Conservation (phyloP, 2,113 vertebrate species). For the Halcyon senegalensis region DNA sequence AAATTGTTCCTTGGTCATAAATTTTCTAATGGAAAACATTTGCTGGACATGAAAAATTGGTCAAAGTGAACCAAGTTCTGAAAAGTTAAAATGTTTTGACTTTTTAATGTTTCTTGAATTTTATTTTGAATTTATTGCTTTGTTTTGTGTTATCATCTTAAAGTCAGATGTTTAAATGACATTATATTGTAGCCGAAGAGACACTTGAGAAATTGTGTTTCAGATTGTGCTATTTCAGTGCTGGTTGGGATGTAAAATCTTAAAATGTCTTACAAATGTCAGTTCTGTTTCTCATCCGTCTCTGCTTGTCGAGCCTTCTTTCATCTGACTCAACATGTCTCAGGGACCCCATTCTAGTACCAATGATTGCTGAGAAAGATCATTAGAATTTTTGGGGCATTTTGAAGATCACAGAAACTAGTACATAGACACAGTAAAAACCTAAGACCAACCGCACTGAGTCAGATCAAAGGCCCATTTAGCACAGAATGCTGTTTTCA, state of each 20-base stretch:
- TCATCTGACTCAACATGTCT: not conserved
- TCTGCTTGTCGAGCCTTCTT: not conserved
- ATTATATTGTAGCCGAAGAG: not conserved
- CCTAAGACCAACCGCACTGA: fast-evolving
- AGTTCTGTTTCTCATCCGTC: not conserved
- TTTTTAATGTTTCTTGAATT: not conserved
- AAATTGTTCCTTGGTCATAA: not conserved
- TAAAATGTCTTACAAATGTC: not conserved
- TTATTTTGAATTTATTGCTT: not conserved
- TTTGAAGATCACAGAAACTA: not conserved
- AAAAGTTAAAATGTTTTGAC: not conserved
- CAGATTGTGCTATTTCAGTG: not conserved
- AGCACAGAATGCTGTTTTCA: not conserved
- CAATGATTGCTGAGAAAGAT: not conserved
- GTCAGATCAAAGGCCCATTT: not conserved
- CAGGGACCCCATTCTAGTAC: not conserved
- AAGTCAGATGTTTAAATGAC: not conserved
- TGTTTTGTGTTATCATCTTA: not conserved
- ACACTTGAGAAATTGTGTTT: not conserved
- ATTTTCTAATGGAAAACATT: not conserved
- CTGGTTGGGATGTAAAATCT: not conserved
- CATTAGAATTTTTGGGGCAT: not conserved
- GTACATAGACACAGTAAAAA: not conserved
- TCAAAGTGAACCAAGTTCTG: not conserved
- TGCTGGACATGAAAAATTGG: not conserved